phyloP scores from a whole-genome alignment of 2,113 vertebrate species.

The Hirundichthys speculiger region DNA sequence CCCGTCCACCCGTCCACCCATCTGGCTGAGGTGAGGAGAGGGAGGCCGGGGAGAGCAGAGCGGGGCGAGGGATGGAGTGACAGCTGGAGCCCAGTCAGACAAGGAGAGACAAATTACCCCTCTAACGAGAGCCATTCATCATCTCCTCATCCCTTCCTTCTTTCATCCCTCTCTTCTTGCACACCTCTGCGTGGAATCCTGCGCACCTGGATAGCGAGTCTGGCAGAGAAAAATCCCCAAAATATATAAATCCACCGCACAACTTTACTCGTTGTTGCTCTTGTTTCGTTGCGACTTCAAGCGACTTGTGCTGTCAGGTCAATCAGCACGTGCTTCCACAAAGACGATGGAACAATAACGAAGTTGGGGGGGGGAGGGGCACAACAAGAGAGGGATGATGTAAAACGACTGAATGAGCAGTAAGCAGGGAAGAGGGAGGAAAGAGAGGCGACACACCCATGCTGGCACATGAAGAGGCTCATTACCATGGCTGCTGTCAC shows the following conservation, averaged over 20 bases:
- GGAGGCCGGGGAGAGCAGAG: slow-evolving; percentile 68
- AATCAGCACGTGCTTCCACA: slow-evolving; percentile 37
- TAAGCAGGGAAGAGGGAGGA: slow-evolving; percentile 45
- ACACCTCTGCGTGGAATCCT: slow-evolving; percentile 51
- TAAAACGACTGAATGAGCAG: slow-evolving; percentile 59
- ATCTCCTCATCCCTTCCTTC: slow-evolving; percentile 73
- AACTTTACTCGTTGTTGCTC: slow-evolving; percentile 27
- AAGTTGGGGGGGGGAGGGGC: neutral
- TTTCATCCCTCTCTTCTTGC: slow-evolving; percentile 40
- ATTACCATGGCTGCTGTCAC: slow-evolving; percentile 80
- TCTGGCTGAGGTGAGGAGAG: slow-evolving; percentile 80
- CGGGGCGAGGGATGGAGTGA: slow-evolving; percentile 79
- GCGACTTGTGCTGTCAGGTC: slow-evolving; percentile 29
- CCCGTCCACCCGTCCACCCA: slow-evolving; percentile 76
- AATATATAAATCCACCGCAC: neutral
- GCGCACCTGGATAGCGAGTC: slow-evolving; percentile 57
- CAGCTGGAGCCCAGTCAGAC: slow-evolving; percentile 86
- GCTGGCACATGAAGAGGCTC: slow-evolving; percentile 75
- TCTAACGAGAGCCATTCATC: slow-evolving; percentile 87
- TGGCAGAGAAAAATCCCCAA: neutral
- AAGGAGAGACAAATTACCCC: slow-evolving; percentile 87
- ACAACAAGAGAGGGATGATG: slow-evolving; percentile 51
- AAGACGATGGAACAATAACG: slow-evolving; percentile 23
- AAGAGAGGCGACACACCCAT: slow-evolving; percentile 64
- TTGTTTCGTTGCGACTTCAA: slow-evolving; percentile 20